Evolutionary conservation across 2,797 vertebrate genomes (phyloP), one percentile per base, ranked within the genome.

Genomic region (Parauchenoglanis punctatus): DNA sequence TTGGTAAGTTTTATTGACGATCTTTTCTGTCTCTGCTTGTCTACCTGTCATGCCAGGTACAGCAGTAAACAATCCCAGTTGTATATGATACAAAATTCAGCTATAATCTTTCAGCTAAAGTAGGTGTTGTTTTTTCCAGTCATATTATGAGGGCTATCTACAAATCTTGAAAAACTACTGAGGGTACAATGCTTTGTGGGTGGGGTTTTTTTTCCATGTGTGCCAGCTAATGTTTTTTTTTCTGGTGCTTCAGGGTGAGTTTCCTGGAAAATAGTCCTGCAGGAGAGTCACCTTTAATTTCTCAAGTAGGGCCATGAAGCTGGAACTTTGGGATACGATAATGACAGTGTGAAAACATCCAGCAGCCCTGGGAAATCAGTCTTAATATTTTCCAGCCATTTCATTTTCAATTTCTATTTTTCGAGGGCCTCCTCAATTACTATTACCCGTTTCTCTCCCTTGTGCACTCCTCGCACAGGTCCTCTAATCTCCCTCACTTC

Each of bases 341-440:
- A 85, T 85, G 78, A 67, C 68, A 67, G 77, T 40, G 81, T 76
- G 67, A 81, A 81, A 84, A 85, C 67, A 58, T 52, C 65, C 61
- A 49, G 31, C 56, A 85, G 78, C 46, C 68, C 49, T 28, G 84
- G 78, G 84, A 85, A 85, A 85, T 85, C 67, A 86, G 23, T 25
- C 58, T 44, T 86, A 78, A 88, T 76, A 80, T 84, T 87, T 85
- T 80, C 54, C 61, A 54, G 59, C 44, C 44, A 73, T 81, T 87
- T 80, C 49, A 76, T 78, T 90, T 86, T 84, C 91, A 84, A 59
- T 85, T 85, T 88, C 75, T 88, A 46, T 83, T 86, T 89, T 80
- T 84, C 44, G 12, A 88, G 54, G 80, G 84, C 73, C 83, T 89
- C 61, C 67, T 87, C 83, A 88, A 89, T 87, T 87, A 87, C 86